Evolutionary conservation across 2,797 vertebrate species (phyloP), one percentile per base, ranked within the genome.

Genomic region (Pangasius larnaudii): DNA sequence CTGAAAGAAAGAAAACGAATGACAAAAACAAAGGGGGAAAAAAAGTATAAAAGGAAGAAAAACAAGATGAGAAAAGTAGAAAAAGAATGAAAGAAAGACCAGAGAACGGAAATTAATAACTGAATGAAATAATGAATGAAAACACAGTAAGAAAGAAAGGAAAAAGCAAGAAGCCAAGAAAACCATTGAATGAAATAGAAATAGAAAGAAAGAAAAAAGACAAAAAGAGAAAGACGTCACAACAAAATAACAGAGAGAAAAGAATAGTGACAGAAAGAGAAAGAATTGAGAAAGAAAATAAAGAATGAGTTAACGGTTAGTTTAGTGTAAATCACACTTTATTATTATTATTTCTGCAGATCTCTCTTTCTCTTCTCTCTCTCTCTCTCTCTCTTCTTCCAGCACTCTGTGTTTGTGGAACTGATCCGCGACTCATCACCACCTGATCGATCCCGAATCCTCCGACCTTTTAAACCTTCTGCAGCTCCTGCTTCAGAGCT

Each of bases 381-480:
- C 58, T 24, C 58, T 61, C 22, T 72, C 69, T 71, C n/a, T 56
- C 30, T 39, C 53, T 58, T 18, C 49, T 24, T 24, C 30, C 77
- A 16, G 5, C 6, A 0, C 77, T 13, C 24, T 65, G 36, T 82
- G 24, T 82, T 30, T 83, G 39, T 30, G 59, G 24, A 83, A 30
- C 80, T 83, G 59, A 83, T 83, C 80, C 9, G 22, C 1, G 56
- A 61, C 79, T 81, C 36, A 19, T 78, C 75, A 19, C n/a, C 8
- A 3, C 8, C 61, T 4, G 59, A 65, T 65, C 30, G 16, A 49
- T 49, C 39, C 10, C 8, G 39, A 18, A 46, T 65, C 80, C 59
- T 83, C 24, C 11, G 59, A 59, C 59, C 80, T 39, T 81, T 61
- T 81, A 81, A 81, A 36, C 79, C 13, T 39, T 61, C 22, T 24